Evolutionary conservation across 2,797 vertebrate species (phyloP), one percentile per base, ranked within the genome.

Genomic region (Galago senegalensis): DNA sequence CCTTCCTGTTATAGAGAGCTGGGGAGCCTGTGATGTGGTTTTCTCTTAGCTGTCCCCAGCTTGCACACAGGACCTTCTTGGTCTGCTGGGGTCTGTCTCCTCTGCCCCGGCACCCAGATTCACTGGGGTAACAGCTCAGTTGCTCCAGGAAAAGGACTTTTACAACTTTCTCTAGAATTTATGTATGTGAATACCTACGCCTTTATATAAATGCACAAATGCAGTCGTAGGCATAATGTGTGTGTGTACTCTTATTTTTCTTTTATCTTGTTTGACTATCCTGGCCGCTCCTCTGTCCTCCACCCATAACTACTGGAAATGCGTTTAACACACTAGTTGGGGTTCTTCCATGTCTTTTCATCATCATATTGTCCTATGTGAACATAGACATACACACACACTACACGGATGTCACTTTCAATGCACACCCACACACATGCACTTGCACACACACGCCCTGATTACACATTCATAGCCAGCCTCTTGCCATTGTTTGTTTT

Each of bases 401-500:
- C 29, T 12, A 61, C 83, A 17, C 4, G 31, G 53, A 17, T 14
- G 11, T 37, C 31, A 31, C 18, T 72, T 40, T 17, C 76, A 58
- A 3, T 17, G 60, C 17, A 37, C 14, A 56, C 20, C n/a, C 21
- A 2, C 25, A 9, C 18, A 46, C 0, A 0, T 11, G 16, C 34
- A 25, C 53, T 56, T 8, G 11, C 1, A 27, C 21, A 34, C 6
- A 7, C 2, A 14, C 5, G 3, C 23, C 31, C 37, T 34, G 37
- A n/a, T 17, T 37, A 18, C 9, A 25, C 49, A 1, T 0, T 25
- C 29, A 34, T 17, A 60, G n/a, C 13, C 4, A 37, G 75, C 2
- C 56, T 17, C 69, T 63, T 31, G 46, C 58, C 67, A 80, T 40
- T 61, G 81, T 84, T 75, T 87, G 72, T 92, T 96, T 92, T 83